phyloP scores from a whole-genome alignment of 1,140 invertebrate genomes.

The Pristionchus pacificus region DNA sequence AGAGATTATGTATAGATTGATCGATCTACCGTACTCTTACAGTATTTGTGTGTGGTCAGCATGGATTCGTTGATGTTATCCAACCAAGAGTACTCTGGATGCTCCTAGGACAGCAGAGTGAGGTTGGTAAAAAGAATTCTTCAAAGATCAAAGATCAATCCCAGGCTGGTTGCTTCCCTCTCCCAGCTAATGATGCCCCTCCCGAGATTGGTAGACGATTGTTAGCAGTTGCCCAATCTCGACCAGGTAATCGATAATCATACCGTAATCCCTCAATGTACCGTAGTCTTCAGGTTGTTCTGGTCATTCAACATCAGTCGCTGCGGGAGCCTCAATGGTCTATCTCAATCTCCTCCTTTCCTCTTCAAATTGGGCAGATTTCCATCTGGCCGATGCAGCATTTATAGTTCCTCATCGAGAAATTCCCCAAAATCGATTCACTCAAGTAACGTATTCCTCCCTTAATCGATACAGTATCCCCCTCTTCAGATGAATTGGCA shows the following conservation, averaged over 20 bases:
- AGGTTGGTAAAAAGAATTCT: background rate
- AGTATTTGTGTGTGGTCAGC: background rate
- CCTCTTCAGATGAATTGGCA: no score
- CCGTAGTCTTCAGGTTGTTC: background rate
- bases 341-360: background rate
- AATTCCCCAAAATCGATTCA: background rate
- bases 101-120: background rate
- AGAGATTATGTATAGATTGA: background rate
- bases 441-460: background rate
- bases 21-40: background rate
- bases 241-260: background rate
- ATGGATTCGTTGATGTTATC: background rate
- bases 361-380: background rate
- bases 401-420: background rate
- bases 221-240: background rate
- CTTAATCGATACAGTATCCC: no score
- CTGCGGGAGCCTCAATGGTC: background rate
- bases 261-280: background rate
- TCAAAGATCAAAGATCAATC: background rate
- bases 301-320: background rate
- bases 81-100: background rate
- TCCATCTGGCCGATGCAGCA: background rate
- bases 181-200: background rate
- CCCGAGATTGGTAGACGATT: background rate
- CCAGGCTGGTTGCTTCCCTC: background rate